These are phyloP conservation scores for Amiota mariae DNA, from an alignment of 2,888 invertebrate species.

Conservation along the genomic window DNA sequence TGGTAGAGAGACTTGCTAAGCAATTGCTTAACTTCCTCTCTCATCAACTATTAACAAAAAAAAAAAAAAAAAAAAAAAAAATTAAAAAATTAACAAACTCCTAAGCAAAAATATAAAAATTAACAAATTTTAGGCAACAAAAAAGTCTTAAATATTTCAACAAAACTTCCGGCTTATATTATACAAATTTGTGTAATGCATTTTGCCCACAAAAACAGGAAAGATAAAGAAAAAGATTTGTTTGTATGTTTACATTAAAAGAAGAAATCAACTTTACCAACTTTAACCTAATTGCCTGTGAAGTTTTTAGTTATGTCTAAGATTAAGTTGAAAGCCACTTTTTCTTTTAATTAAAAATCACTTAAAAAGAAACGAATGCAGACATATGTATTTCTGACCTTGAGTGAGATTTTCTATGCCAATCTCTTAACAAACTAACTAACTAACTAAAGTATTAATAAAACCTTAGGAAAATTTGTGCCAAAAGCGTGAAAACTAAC, in stretches of 20 bases:
- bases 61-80: too few species aligned
- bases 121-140: too few species aligned
- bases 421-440: too few species aligned
- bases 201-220: too few species aligned
- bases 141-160: too few species aligned
- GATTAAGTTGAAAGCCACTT: slow-evolving; percentile 32
- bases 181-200: too few species aligned
- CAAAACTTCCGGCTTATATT: too few species aligned
- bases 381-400: slow-evolving; percentile 49
- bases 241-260: slow-evolving; percentile 48
- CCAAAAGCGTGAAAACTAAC: slow-evolving; percentile 21
- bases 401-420: slow-evolving; percentile 45
- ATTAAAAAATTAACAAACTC: too few species aligned
- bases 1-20: too few species aligned
- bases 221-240: not conserved
- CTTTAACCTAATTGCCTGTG: slow-evolving; percentile 62
- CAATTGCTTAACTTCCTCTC: too few species aligned
- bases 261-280: slow-evolving; percentile 58
- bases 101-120: too few species aligned
- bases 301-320: slow-evolving; percentile 46
- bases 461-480: slow-evolving; percentile 47
- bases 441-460: slow-evolving; percentile 34
- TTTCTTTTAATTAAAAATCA: slow-evolving; percentile 53
- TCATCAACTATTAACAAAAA: too few species aligned
- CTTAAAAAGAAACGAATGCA: slow-evolving; percentile 45